Evolutionary conservation across 2,888 invertebrate genomes (phyloP).

Genomic region (Cantharis lateralis): DNA sequence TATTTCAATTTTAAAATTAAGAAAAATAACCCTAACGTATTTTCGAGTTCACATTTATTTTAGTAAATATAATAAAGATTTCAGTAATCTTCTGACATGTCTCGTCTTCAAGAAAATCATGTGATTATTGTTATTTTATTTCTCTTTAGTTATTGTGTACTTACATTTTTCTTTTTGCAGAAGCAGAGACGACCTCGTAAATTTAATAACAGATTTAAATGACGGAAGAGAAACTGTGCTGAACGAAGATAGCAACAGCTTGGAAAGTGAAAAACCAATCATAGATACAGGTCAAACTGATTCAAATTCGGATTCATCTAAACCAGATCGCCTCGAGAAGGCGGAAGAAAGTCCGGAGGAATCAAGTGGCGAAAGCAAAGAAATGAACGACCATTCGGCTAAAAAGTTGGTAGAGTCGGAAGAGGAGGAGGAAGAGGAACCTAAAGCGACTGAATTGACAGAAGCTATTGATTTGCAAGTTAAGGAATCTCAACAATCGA

Average conservation of each 20-base stretch:
- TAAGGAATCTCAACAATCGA: background rate
- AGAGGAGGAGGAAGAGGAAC: background rate
- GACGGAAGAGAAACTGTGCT: conserved; percentile 69
- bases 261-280: conserved; percentile 60
- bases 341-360: background rate
- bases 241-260: conserved; percentile 69
- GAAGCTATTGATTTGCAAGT: background rate
- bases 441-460: background rate
- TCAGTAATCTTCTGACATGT: background rate
- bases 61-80: background rate
- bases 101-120: background rate
- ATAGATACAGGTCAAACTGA: conserved; percentile 30
- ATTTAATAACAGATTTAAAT: conserved; percentile 75
- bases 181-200: conserved; percentile 74
- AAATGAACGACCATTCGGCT: background rate
- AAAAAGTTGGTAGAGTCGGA: background rate
- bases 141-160: background rate
- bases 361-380: background rate
- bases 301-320: conserved; percentile 27
- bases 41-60: background rate
- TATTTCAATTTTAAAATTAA: no score
- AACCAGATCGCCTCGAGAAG: conserved; percentile 3
- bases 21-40: no score
- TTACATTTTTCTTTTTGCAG: conserved; percentile 40
- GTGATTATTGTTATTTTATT: background rate